These are phyloP conservation scores for Thaumatotibia leucotreta DNA, from an alignment of 1,140 invertebrate genomes.

Conservation along the genomic window DNA sequence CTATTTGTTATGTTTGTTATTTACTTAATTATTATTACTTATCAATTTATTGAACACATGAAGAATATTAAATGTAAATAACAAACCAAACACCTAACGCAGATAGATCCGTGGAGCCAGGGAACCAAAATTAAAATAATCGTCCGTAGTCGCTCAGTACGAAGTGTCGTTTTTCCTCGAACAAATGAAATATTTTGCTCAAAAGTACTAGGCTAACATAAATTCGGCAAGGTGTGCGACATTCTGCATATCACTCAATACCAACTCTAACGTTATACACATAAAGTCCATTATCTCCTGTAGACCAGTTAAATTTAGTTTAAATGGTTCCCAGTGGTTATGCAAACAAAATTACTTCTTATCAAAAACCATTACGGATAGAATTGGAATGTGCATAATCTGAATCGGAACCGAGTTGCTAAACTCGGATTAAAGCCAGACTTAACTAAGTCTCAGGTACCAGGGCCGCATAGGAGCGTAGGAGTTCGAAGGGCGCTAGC, in stretches of 20 bases:
- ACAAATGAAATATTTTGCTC: slow-evolving; percentile 7
- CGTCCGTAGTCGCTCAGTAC: not conserved
- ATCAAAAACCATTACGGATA: not conserved
- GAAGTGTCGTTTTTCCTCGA: slow-evolving; percentile 9
- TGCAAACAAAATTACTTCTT: not conserved
- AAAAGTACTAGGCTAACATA: slow-evolving; percentile 1
- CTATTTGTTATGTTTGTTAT: too few species aligned
- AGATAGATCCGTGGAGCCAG: too few species aligned
- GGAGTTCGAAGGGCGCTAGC: not conserved
- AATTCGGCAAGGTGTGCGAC: not conserved
- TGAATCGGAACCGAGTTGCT: not conserved
- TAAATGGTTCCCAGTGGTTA: not conserved
- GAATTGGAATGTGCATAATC: not conserved
- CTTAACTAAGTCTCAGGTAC: slow-evolving; percentile 3
- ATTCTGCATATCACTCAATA: not conserved
- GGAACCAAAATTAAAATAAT: too few species aligned
- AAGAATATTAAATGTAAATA: too few species aligned
- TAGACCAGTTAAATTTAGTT: not conserved
- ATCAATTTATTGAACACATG: too few species aligned
- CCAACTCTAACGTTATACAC: not conserved
- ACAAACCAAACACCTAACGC: too few species aligned
- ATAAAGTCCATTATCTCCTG: not conserved
- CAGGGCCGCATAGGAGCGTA: not conserved
- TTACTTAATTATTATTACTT: too few species aligned
- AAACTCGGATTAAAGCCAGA: slow-evolving; percentile 11